Evolutionary conservation across 2,113 vertebrate species (phyloP).

Genomic region (Poecilia latipinna): DNA sequence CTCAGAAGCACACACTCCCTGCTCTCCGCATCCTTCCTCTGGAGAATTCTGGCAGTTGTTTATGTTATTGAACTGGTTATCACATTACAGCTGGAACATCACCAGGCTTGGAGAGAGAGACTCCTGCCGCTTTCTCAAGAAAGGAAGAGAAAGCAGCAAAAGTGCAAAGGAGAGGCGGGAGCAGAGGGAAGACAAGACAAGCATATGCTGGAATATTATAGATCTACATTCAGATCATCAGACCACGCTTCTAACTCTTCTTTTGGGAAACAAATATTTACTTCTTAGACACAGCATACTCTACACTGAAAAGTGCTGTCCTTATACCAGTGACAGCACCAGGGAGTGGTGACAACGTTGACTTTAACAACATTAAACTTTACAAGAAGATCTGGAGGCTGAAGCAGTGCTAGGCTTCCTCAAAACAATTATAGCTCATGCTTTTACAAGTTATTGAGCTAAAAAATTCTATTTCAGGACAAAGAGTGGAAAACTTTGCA

Average conservation of each 20-base stretch:
- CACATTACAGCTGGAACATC: constrained; percentile 74
- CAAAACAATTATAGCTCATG: not conserved
- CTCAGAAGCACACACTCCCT: constrained; percentile 26
- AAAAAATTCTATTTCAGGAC: not conserved
- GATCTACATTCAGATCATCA: constrained; percentile 8
- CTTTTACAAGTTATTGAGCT: not conserved
- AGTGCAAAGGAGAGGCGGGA: constrained; percentile 26
- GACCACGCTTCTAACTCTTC: not conserved
- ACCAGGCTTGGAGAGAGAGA: constrained; percentile 51
- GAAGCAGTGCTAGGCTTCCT: not conserved
- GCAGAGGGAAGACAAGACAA: constrained; percentile 27
- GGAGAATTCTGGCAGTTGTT: constrained; percentile 75
- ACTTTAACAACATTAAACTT: not conserved
- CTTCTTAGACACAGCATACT: not conserved
- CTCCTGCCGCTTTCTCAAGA: constrained; percentile 51
- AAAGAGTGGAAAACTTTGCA: too few species aligned
- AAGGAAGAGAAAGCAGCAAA: constrained; percentile 26
- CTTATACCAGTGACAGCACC: not conserved
- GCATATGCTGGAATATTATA: constrained; percentile 24
- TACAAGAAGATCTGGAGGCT: not conserved
- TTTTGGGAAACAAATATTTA: not conserved
- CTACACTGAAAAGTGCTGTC: not conserved
- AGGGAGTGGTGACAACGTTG: not conserved
- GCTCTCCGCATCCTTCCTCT: constrained; percentile 59
- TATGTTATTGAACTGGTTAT: constrained; percentile 78